phyloP scores from a whole-genome alignment of 2,113 vertebrate species.

The Protobothrops flavoviridis region DNA sequence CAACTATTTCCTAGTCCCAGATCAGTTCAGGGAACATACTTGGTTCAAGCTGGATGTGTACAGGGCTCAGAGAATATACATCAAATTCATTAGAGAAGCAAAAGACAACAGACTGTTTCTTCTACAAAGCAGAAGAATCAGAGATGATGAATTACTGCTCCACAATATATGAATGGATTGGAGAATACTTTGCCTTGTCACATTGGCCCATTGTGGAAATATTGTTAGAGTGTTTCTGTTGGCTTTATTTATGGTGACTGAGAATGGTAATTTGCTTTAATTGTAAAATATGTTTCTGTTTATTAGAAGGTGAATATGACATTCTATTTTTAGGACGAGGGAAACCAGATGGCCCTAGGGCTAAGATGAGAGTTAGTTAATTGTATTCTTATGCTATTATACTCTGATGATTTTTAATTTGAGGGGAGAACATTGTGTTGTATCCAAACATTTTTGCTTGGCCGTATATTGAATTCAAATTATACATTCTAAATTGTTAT shows the following conservation, averaged over 20 bases:
- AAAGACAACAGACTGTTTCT: neutral
- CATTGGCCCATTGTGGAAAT: neutral
- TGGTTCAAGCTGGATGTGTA: neutral
- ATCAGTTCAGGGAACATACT: neutral
- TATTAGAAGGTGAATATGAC: neutral
- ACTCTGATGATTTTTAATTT: neutral
- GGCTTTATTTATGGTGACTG: neutral
- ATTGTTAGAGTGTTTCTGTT: neutral
- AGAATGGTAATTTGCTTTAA: neutral
- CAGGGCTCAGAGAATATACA: neutral
- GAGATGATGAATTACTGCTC: neutral
- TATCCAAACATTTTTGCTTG: neutral
- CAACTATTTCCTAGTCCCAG: neutral
- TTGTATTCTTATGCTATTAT: neutral
- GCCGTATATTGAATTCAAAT: conserved; percentile 1
- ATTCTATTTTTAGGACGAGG: neutral
- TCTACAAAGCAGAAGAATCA: neutral
- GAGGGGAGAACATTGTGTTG: neutral
- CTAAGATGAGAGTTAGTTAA: neutral
- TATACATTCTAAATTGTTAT: neutral
- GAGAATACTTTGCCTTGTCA: neutral
- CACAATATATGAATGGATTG: neutral
- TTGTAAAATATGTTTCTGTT: neutral
- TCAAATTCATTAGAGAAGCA: neutral
- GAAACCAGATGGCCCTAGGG: neutral